phyloP scores from a whole-genome alignment of 2,113 vertebrate species.

The Alethe diademata region DNA sequence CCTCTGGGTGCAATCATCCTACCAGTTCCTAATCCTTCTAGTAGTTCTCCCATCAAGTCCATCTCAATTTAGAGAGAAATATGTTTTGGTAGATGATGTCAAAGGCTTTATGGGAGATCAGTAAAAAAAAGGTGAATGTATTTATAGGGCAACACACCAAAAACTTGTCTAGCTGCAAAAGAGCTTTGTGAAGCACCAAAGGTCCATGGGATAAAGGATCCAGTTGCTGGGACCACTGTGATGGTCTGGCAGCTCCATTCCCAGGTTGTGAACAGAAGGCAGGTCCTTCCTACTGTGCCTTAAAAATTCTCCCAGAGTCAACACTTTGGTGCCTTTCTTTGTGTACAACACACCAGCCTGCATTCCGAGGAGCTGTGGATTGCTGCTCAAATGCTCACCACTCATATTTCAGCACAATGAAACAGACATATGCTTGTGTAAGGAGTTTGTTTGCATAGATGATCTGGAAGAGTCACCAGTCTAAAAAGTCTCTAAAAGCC shows the following conservation, averaged over 20 bases:
- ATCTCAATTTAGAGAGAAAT: neutral
- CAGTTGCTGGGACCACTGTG: neutral
- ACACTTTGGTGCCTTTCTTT: neutral
- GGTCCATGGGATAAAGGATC: accelerated
- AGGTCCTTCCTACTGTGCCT: neutral
- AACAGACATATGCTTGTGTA: neutral
- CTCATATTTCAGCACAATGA: neutral
- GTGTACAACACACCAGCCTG: neutral
- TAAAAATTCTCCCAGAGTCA: neutral
- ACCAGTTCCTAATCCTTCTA: neutral
- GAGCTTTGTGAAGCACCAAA: neutral
- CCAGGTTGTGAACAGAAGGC: neutral
- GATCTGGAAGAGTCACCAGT: neutral
- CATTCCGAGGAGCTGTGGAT: neutral
- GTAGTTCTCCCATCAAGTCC: neutral
- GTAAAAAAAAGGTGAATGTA: neutral
- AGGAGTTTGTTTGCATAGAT: neutral
- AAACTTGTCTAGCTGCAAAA: neutral
- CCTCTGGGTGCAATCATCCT: neutral
- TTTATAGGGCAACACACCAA: neutral
- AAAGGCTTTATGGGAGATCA: neutral
- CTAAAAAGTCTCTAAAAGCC: neutral
- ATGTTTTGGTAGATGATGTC: accelerated
- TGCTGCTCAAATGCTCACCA: neutral
- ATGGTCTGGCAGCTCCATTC: accelerated